A percentile compares a stretch with the other conserved stretches of the same genome.
phyloP scores from a whole-genome alignment of 2,113 vertebrate genomes.

The Himantopus leucocephalus region DNA sequence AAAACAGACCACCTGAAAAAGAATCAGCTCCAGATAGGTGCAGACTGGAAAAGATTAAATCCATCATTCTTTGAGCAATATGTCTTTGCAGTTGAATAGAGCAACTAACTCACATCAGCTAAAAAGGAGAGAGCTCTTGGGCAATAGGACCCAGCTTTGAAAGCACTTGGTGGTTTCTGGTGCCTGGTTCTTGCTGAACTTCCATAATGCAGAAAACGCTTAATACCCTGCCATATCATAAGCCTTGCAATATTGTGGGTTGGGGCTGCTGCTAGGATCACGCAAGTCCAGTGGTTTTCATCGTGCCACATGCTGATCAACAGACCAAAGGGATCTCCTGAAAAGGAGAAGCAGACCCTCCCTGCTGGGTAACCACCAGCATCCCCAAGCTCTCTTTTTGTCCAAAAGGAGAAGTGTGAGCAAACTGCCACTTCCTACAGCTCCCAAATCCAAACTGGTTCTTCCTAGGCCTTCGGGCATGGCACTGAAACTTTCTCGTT shows the following conservation, averaged over 20 bases:
- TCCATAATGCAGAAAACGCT: neutral
- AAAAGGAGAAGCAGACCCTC: neutral
- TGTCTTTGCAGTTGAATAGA: neutral
- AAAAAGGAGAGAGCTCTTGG: neutral
- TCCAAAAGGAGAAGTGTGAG: neutral
- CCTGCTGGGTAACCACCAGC: neutral
- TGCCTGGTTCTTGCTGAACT: neutral
- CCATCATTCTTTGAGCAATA: neutral
- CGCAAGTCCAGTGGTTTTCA: neutral
- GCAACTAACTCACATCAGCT: neutral
- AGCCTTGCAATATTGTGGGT: neutral
- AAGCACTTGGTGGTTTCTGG: neutral
- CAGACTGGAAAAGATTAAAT: neutral
- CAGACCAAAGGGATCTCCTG: neutral
- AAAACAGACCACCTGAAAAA: neutral
- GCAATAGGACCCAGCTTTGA: neutral
- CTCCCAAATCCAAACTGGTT: neutral
- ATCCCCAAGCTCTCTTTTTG: neutral
- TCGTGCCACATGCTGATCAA: neutral
- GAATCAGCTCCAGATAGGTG: neutral
- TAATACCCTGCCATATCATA: neutral
- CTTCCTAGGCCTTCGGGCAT: neutral
- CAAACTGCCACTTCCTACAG: neutral
- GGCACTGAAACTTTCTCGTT: accelerated
- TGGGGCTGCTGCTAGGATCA: neutral